Evolutionary conservation across 53 echinoderm and acorn worm species (phyloP).

Genomic region (Actinopyga echinites): DNA sequence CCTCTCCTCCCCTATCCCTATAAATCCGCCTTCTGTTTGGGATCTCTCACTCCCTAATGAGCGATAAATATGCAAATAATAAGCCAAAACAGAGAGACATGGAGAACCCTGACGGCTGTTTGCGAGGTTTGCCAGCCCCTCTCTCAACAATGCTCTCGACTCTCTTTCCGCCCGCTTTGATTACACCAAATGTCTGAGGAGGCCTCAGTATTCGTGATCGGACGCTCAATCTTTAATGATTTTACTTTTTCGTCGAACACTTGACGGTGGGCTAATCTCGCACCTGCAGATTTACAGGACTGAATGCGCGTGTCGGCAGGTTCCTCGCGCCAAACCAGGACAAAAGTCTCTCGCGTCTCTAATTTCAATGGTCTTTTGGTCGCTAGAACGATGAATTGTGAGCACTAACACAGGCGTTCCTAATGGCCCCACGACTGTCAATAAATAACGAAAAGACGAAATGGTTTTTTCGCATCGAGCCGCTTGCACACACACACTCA

Average conservation of each 20-base stretch:
- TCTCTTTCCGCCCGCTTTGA: constrained; percentile 68
- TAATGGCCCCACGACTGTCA: constrained; percentile 99
- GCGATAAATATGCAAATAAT: constrained; percentile 94
- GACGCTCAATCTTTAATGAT: constrained; percentile 77
- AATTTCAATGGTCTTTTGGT: constrained; percentile 79
- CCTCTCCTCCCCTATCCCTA: constrained; percentile 58
- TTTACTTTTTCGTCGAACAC: constrained; percentile 72
- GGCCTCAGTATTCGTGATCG: constrained; percentile 81
- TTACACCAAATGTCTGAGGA: constrained; percentile 93
- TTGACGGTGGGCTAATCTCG: constrained; percentile 64
- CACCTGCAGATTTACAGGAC: constrained; percentile 66
- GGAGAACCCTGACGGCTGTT: constrained; percentile 44
- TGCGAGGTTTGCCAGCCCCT: constrained; percentile 13
- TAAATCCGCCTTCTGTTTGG: constrained; percentile 56
- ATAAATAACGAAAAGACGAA: constrained; percentile 99
- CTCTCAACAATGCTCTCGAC: constrained; percentile 49
- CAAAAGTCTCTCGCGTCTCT: constrained; percentile 93
- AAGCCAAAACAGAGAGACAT: constrained; percentile 73
- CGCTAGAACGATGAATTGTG: constrained; percentile 89
- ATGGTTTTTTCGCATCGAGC: constrained; percentile 62
- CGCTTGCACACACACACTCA: constrained; percentile 60
- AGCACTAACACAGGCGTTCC: constrained; percentile 82
- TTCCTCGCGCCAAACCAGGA: constrained; percentile 75
- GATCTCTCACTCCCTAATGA: constrained; percentile 75
- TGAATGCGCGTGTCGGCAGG: constrained; percentile 70